Conservation (phyloP, 2,113 vertebrate species). For the Rhea pennata region DNA sequence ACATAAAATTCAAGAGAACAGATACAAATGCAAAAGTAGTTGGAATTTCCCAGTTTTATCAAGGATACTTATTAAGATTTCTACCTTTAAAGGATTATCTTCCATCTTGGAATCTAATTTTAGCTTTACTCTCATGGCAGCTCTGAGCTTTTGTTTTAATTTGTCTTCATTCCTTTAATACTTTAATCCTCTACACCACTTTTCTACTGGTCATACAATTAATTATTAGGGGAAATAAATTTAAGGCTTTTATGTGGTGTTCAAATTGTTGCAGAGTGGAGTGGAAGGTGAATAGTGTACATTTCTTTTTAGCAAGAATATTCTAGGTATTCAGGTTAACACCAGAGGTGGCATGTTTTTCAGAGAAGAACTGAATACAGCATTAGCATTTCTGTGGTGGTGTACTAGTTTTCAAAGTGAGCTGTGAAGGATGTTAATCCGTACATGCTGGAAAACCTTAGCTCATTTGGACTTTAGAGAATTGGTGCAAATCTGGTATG, state of each 20-base stretch:
- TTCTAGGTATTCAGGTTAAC: not conserved
- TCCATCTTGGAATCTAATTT: not conserved
- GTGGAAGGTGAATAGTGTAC: not conserved
- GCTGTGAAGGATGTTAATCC: not conserved
- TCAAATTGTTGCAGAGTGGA: not conserved
- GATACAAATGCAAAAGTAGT: not conserved
- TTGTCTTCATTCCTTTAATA: not conserved
- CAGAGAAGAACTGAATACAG: not conserved
- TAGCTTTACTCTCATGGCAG: not conserved
- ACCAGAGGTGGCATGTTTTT: not conserved
- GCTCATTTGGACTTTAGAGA: not conserved
- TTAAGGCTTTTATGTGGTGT: not conserved
- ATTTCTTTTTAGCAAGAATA: not conserved
- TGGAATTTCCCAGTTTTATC: not conserved
- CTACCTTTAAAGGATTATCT: not conserved
- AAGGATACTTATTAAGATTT: not conserved
- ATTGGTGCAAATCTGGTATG: not conserved
- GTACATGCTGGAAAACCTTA: not conserved
- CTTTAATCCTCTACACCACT: not conserved
- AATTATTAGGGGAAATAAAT: not conserved
- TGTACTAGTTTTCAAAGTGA: not conserved
- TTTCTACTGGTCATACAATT: not conserved
- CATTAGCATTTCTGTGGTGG: not conserved
- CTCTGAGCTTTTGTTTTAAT: not conserved
- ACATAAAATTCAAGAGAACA: accelerated